These are phyloP conservation scores for Semaprochilodus insignis DNA, from an alignment of 2,797 vertebrate genomes.

Conservation along the genomic window DNA sequence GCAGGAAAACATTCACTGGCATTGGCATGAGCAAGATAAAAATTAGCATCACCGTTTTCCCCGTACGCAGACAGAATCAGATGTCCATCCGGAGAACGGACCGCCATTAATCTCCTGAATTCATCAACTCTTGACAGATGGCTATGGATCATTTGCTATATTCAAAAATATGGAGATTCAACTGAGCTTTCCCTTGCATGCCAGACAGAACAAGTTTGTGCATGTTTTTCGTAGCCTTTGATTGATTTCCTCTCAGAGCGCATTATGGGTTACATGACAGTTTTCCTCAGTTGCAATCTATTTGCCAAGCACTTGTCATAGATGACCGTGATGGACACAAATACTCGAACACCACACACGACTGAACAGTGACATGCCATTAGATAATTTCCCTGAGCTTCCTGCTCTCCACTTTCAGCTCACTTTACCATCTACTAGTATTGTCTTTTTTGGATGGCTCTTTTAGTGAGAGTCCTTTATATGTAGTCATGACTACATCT, in stretches of 20 bases:
- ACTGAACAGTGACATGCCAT: not conserved
- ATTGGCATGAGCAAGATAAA: slow-evolving; percentile 17
- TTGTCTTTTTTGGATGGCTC: not conserved
- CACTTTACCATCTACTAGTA: not conserved
- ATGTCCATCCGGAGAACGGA: slow-evolving; percentile 28
- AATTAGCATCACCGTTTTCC: slow-evolving; percentile 11
- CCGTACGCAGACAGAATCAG: slow-evolving; percentile 16
- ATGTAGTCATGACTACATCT: not conserved
- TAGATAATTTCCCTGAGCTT: not conserved
- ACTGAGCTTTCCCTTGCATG: slow-evolving; percentile 9
- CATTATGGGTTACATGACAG: not conserved
- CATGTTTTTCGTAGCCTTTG: slow-evolving; percentile 1
- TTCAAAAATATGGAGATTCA: slow-evolving; percentile 23
- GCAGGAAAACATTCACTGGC: slow-evolving; percentile 15
- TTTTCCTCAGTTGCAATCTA: not conserved
- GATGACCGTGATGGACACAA: slow-evolving; percentile 4
- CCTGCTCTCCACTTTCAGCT: not conserved
- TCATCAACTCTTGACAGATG: slow-evolving; percentile 38
- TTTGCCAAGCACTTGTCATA: slow-evolving; percentile 1
- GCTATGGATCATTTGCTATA: slow-evolving; percentile 38
- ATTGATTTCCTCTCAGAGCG: not conserved
- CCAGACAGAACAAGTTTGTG: slow-evolving; percentile 1
- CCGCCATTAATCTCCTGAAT: slow-evolving; percentile 43
- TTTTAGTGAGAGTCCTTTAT: not conserved
- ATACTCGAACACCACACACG: not conserved